phyloP scores from a whole-genome alignment of 2,797 vertebrate genomes.

The Carapus acus region DNA sequence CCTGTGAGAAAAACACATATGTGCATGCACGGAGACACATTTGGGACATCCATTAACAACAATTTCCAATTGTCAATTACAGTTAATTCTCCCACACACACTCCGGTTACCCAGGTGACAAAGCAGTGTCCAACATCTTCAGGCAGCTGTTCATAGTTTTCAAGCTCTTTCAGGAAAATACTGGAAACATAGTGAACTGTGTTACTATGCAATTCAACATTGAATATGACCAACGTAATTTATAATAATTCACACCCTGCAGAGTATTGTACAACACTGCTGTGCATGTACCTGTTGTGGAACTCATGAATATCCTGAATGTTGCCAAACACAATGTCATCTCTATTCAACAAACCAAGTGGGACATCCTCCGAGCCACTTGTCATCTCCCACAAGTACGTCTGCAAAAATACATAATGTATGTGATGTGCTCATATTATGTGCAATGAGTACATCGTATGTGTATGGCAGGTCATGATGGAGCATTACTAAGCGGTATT shows the following conservation, averaged over 20 bases:
- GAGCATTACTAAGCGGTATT: neutral
- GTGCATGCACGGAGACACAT: neutral
- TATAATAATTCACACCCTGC: neutral
- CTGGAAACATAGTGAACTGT: too few relatives aligned
- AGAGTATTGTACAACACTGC: too few relatives aligned
- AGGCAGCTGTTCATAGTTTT: constrained; percentile 96
- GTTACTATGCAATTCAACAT: too few relatives aligned
- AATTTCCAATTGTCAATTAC: neutral
- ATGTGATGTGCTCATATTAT: too few relatives aligned
- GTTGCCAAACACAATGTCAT: constrained; percentile 95
- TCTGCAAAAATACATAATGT: constrained; percentile 75
- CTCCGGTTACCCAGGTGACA: constrained; percentile 89
- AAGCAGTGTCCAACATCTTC: constrained; percentile 98
- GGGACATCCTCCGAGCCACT: constrained; percentile 95
- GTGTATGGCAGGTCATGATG: neutral
- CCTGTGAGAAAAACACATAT: constrained; percentile 68
- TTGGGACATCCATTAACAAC: neutral
- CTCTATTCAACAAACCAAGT: constrained; percentile 86
- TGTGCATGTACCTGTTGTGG: constrained; percentile 73
- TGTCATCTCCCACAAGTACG: constrained; percentile 98
- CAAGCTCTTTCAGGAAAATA: constrained; percentile 96
- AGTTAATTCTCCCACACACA: neutral
- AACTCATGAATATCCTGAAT: constrained; percentile 99
- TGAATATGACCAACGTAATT: too few relatives aligned
- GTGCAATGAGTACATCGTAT: too few relatives aligned